Conservation (phyloP, 2,888 invertebrate genomes). For the Nineta flava region DNA sequence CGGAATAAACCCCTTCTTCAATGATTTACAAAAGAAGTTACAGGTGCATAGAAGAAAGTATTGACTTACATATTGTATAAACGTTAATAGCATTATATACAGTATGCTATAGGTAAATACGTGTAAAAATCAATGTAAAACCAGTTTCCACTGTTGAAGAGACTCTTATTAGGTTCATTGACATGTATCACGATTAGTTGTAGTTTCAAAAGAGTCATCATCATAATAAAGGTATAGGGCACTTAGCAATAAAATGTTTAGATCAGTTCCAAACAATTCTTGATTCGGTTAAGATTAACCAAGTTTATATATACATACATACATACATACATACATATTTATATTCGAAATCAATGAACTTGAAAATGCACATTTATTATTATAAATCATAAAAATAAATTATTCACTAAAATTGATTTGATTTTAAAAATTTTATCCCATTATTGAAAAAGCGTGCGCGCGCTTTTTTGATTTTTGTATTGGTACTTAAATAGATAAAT, state of each 20-base stretch:
- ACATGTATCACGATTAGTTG: background rate
- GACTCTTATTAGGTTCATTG: background rate
- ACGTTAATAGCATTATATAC: background rate
- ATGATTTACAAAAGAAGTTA: background rate
- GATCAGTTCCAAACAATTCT: background rate
- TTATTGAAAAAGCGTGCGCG: too few relatives aligned
- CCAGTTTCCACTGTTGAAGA: constrained; percentile 1
- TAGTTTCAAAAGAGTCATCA: background rate
- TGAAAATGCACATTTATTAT: too few relatives aligned
- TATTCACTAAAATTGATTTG: too few relatives aligned
- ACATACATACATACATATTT: background rate
- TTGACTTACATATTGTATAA: background rate
- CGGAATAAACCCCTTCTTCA: background rate
- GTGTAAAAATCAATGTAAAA: background rate
- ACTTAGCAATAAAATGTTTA: background rate
- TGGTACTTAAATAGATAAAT: too few relatives aligned
- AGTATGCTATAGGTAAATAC: background rate
- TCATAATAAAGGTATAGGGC: background rate
- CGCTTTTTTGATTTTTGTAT: too few relatives aligned
- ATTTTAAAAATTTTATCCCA: too few relatives aligned
- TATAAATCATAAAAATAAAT: too few relatives aligned
- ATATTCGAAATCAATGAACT: background rate
- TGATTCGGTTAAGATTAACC: background rate
- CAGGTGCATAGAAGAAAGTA: constrained; percentile 1
- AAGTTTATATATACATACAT: background rate